A percentile compares a stretch with the other conserved stretches of the same genome.
phyloP scores from a whole-genome alignment of 2,888 invertebrate genomes.

The Acleris literana region DNA sequence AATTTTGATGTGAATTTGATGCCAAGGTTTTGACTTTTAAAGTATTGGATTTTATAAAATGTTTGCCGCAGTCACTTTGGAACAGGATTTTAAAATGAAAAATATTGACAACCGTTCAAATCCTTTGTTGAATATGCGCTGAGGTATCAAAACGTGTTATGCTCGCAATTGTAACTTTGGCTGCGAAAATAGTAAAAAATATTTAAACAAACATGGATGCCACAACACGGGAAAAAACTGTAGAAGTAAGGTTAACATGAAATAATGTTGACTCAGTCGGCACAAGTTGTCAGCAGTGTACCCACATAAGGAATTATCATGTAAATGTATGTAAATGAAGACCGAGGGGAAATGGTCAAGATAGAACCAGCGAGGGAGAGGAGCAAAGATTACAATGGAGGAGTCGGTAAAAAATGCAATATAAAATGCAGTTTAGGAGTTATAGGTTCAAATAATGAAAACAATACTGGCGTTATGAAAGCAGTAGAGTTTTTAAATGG shows the following conservation, averaged over 20 bases:
- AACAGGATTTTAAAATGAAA: not conserved
- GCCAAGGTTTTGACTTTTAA: constrained; percentile 28
- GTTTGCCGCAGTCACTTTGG: not conserved
- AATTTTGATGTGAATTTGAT: constrained; percentile 29
- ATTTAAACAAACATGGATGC: not conserved
- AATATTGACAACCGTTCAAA: not conserved
- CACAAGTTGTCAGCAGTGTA: constrained; percentile 46
- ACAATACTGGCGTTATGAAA: not conserved
- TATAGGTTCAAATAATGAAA: not conserved
- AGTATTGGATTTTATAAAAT: constrained; percentile 16
- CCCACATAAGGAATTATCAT: constrained; percentile 69
- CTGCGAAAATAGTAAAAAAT: not conserved
- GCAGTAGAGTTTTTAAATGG: not conserved
- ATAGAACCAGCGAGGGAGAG: constrained; percentile 9
- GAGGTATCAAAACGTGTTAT: not conserved
- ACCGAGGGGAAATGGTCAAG: constrained; percentile 25
- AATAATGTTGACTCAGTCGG: constrained; percentile 12
- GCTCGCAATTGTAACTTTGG: not conserved
- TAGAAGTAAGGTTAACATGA: constrained; percentile 4
- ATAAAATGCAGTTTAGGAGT: constrained; percentile 3
- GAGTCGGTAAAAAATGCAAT: constrained; percentile 1
- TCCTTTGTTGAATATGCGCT: not conserved
- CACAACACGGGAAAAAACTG: not conserved
- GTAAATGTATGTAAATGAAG: constrained; percentile 74
- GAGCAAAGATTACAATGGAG: constrained; percentile 8